Conservation (phyloP, 2,888 invertebrate species). For the Automeris io region DNA sequence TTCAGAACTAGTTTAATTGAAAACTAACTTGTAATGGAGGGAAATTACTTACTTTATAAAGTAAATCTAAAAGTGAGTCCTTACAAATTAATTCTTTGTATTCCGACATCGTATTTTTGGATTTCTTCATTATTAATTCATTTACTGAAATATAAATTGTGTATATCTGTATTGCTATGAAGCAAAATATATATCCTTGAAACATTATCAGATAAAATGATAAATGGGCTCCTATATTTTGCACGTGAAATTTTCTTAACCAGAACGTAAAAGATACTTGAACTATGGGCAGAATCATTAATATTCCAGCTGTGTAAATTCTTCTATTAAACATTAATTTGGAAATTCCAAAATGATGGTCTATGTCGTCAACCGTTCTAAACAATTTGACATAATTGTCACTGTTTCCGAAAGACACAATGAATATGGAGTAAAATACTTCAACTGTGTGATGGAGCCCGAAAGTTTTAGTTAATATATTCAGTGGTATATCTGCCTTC, state of each 20-base stretch:
- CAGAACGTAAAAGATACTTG: conserved; percentile 20
- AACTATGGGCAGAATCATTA: conserved; percentile 24
- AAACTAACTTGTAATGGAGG: too few relatives aligned
- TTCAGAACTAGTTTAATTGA: too few relatives aligned
- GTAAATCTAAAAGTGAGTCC: conserved; percentile 17
- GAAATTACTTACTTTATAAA: conserved; percentile 31
- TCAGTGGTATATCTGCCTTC: conserved; percentile 37
- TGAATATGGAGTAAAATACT: conserved; percentile 29
- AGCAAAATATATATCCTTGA: conserved; percentile 37
- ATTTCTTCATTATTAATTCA: conserved; percentile 27
- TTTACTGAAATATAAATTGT: conserved; percentile 32
- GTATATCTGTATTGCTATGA: conserved; percentile 33
- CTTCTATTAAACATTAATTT: conserved; percentile 25
- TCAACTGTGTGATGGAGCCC: conserved; percentile 28
- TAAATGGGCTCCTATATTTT: conserved; percentile 28
- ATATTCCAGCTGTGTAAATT: conserved; percentile 21
- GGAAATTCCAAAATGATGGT: conserved; percentile 27
- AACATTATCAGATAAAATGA: conserved; percentile 31
- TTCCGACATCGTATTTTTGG: conserved; percentile 14
- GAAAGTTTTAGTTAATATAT: conserved; percentile 36
- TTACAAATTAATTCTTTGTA: conserved; percentile 22
- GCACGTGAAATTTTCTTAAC: conserved; percentile 26
- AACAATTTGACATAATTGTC: conserved; percentile 31
- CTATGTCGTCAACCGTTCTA: conserved; percentile 31
- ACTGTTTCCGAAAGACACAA: conserved; percentile 29